Evolutionary conservation across 2,888 invertebrate species (phyloP).

Genomic region (Acleris literana): DNA sequence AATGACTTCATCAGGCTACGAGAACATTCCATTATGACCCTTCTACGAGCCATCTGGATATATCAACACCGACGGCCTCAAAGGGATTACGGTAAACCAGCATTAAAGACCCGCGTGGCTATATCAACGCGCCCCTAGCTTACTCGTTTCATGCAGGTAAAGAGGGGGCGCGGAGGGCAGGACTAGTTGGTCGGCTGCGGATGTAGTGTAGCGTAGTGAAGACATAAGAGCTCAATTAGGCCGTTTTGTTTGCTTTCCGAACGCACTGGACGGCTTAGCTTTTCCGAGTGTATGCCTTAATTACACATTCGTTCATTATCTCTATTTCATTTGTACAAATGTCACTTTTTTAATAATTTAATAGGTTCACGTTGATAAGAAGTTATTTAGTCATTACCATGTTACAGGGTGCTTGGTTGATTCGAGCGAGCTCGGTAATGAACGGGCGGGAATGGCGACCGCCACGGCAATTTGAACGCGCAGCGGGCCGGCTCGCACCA

Average conservation of each 20-base stretch:
- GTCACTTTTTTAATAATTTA: neutral
- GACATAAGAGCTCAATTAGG: constrained; percentile 56
- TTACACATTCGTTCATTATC: constrained; percentile 27
- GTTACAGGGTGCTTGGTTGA: constrained; percentile 15
- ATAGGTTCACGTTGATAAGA: constrained; percentile 16
- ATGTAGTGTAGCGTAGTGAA: constrained; percentile 43
- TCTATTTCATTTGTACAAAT: neutral
- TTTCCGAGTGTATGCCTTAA: constrained; percentile 44
- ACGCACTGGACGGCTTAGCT: constrained; percentile 44
- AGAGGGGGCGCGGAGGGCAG: constrained; percentile 9
- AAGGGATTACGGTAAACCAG: constrained; percentile 44
- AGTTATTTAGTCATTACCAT: constrained; percentile 27
- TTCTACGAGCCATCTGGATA: constrained; percentile 43
- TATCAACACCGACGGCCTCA: constrained; percentile 46
- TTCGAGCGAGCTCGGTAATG: constrained; percentile 53
- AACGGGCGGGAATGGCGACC: constrained; percentile 59
- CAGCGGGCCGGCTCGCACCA: constrained; percentile 71
- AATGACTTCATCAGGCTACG: constrained; percentile 30
- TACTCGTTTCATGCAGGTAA: neutral
- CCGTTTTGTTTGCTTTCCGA: constrained; percentile 51
- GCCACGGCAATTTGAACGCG: constrained; percentile 76
- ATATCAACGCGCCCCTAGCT: neutral
- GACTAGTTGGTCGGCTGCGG: constrained; percentile 14
- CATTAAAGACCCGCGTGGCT: constrained; percentile 28
- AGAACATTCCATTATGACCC: constrained; percentile 40